phyloP scores from a whole-genome alignment of 1,140 invertebrate species.

The Drosophila mojavensis region DNA sequence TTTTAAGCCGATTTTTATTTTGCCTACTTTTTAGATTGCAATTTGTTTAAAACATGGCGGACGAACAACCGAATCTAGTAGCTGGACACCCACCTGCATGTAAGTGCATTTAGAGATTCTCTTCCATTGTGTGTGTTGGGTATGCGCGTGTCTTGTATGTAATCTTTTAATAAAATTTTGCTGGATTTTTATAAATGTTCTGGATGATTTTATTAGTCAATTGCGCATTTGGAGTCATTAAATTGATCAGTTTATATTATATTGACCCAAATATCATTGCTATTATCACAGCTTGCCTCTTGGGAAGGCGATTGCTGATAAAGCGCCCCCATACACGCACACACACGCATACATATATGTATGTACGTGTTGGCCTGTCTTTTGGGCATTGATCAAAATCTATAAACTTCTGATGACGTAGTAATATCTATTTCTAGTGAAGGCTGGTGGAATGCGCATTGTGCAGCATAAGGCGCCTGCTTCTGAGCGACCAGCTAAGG shows the following conservation, averaged over 20 bases:
- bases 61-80: slow-evolving; percentile 88
- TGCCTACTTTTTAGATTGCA: slow-evolving; percentile 13
- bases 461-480: slow-evolving; percentile 92
- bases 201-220: slow-evolving; percentile 85
- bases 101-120: slow-evolving; percentile 83
- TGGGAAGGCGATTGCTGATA: slow-evolving; percentile 55
- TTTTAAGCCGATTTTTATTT: neutral
- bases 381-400: slow-evolving; percentile 30
- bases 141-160: neutral
- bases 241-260: slow-evolving; percentile 28
- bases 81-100: slow-evolving; percentile 94
- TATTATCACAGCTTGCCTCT: slow-evolving; percentile 57
- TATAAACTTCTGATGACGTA: slow-evolving; percentile 54
- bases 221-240: slow-evolving; percentile 27
- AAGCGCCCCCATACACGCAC: slow-evolving; percentile 3
- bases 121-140: slow-evolving; percentile 8
- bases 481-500: slow-evolving; percentile 87
- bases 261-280: slow-evolving; percentile 33
- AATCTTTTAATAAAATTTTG: slow-evolving; percentile 19
- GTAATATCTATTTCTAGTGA: slow-evolving; percentile 87
- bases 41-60: slow-evolving; percentile 67
- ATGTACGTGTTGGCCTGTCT: slow-evolving; percentile 28
- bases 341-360: neutral
- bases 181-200: slow-evolving; percentile 85
- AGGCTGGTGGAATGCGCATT: slow-evolving; percentile 96